Evolutionary conservation across 2,888 invertebrate genomes (phyloP), one percentile per base, ranked within the genome.

Genomic region (Acanthosepion lycidas): DNA sequence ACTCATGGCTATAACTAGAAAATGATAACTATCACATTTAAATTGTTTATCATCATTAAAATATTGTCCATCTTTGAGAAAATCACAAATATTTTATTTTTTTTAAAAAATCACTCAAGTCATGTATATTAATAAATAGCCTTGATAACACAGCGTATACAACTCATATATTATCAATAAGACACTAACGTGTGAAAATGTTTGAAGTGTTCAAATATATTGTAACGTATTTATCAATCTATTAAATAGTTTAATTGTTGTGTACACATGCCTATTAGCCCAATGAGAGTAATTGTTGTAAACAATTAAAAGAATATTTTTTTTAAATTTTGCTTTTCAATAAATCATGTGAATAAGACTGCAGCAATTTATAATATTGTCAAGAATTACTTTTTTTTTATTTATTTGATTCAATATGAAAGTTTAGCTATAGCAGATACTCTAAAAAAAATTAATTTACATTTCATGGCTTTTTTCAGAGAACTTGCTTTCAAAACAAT

Each of bases 91-190:
- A 33, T 78, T n/a, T 78, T 78, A 15, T 28, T n/a, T 78, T 33
- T 4, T 26, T 33, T 15, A 78, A 78, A 78, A 78, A 78, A 8
- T n/a, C n/a, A 33, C 5, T 15, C 12, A 78, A 78, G 78, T n/a
- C n/a, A 78, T 78, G 78, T 78, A 78, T 78, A 78, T 78, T 78
- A 15, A 78, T 78, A 78, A 78, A 78, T n/a, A n/a, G 78, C 78
- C 78, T 78, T 78, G 0, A 59, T n/a, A 78, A n/a, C 78, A 78
- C 78, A 78, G 33, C n/a, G 78, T 78, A 78, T n/a, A 78, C 78
- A 78, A 33, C 78, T 78, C 78, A 78, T 78, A 78, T 78, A 78
- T 78, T n/a, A 78, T 78, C n/a, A 78, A 78, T 78, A 78, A 78
- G 78, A 78, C 78, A 78, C n/a, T 78, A 33, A n/a, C 78, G 78